These are phyloP conservation scores for Plutomurus gul DNA, from an alignment of 1,140 invertebrate species.

Conservation along the genomic window DNA sequence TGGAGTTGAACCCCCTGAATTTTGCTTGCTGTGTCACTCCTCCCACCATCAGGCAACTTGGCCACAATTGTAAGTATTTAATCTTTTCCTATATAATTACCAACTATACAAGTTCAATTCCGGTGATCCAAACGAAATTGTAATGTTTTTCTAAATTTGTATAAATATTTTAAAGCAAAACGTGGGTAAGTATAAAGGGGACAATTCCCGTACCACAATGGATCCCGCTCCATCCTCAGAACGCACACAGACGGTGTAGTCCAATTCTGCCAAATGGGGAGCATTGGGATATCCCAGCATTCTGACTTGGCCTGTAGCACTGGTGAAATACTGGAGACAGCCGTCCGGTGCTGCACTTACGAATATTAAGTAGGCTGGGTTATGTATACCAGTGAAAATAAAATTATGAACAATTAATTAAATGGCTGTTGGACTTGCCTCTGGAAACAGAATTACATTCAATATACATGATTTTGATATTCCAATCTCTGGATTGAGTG, in stretches of 20 bases:
- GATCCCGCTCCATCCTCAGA: slow-evolving; percentile 50
- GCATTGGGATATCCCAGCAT: slow-evolving; percentile 47
- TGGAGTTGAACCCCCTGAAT: too few relatives aligned
- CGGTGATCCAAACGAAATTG: background rate
- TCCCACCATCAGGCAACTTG: too few relatives aligned
- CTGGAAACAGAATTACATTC: slow-evolving; percentile 48
- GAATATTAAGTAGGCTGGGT: background rate
- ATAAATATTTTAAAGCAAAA: background rate
- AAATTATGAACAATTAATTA: too few relatives aligned
- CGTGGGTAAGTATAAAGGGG: background rate
- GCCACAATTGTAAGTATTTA: too few relatives aligned
- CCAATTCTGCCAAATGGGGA: slow-evolving; percentile 52
- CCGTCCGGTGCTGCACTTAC: slow-evolving; percentile 47
- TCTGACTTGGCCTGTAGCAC: slow-evolving; percentile 46
- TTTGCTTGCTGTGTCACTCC: too few relatives aligned
- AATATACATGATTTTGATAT: slow-evolving; percentile 48
- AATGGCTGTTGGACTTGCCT: slow-evolving; percentile 26
- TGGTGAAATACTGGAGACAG: slow-evolving; percentile 49
- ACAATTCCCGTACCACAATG: slow-evolving; percentile 46
- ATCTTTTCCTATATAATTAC: too few relatives aligned
- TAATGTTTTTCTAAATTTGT: background rate
- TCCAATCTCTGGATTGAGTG: slow-evolving; percentile 34
- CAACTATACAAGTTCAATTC: too few relatives aligned
- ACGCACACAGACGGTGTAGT: slow-evolving; percentile 52
- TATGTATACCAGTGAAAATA: too few relatives aligned